A percentile compares a stretch with the other conserved stretches of the same genome.
These are phyloP conservation scores for Rhabditoides inermis DNA, from an alignment of 2,888 invertebrate genomes.

Conservation along the genomic window DNA sequence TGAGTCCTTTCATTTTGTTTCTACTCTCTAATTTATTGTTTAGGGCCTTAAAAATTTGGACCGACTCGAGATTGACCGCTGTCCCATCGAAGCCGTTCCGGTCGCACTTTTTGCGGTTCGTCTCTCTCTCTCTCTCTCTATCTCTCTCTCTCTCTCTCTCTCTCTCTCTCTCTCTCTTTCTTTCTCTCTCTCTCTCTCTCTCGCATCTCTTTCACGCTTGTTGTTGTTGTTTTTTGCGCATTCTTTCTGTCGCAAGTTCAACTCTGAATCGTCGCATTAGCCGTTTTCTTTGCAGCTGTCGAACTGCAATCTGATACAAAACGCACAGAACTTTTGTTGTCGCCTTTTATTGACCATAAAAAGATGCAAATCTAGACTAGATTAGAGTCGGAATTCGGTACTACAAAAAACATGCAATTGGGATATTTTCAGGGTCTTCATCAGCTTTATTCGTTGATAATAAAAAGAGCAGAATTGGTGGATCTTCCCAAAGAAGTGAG, in stretches of 20 bases:
- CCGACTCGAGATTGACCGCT: slow-evolving; percentile 36
- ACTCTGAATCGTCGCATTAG: no score
- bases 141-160: no score
- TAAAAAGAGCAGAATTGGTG: slow-evolving; percentile 30
- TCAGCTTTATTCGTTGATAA: slow-evolving; percentile 33
- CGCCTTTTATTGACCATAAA: neutral
- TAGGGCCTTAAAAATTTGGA: slow-evolving; percentile 36
- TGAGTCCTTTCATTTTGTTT: neutral
- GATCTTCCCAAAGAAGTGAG: slow-evolving; percentile 19
- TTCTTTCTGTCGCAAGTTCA: no score
- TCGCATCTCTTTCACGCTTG: no score
- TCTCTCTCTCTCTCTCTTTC: no score
- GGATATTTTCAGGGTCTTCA: slow-evolving; percentile 24
- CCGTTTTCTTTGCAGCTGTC: no score
- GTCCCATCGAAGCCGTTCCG: slow-evolving; percentile 24
- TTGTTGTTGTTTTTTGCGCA: no score
- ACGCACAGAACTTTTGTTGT: neutral
- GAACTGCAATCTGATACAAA: no score
- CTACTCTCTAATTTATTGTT: neutral
- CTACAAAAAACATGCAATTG: neutral
- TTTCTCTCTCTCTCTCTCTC: no score
- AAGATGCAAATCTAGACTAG: neutral
- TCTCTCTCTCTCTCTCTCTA: no score
- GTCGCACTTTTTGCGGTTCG: slow-evolving; percentile 28
- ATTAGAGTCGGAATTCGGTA: neutral